Base-by-base conservation (phyloP, 2,113 vertebrate genomes). In the Alethe castanea region DNA sequence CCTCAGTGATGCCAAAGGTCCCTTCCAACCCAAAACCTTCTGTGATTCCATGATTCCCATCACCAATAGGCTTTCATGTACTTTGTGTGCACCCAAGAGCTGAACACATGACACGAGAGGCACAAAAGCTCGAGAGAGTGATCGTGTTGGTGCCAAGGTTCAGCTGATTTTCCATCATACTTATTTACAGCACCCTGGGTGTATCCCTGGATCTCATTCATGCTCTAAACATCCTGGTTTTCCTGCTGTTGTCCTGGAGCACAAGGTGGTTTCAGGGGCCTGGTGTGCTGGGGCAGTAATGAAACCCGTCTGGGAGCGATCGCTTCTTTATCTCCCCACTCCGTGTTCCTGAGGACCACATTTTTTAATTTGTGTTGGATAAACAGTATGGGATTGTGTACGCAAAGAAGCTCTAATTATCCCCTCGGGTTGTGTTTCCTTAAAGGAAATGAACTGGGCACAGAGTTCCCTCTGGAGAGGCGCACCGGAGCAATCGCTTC, bases 311-410 rank as follows among this genome's bases (percentile, higher is more conserved):
- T 97, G 97, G 88, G 87, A 92, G 81, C 22, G 2, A 88, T 44
- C 2, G 1, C 92, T 96, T 87, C 98, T 86, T 77, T 97, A 96
- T 97, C 97, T 97, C 76, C 88, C 81, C 70, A 78, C 88, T 97
- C 94, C 45, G 5, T 95, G 95, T 94, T 98, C 97, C 97, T 60
- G 95, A 97, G 97, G 97, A 97, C 96, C 97, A 91, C 83, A 70
- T 97, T 97, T 98, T 98, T 98, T 97, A 98, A 98, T 98, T 98
- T 98, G 95, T 97, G 97, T 98, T 98, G 98, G 97, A 98, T 98
- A 98, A 98, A 98, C 98, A 98, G 76, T 97, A 96, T 94, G 96
- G 98, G 97, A 97, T 97, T 98, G 98, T 97, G 95, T 97, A 97
- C 86, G 93, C 97, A 98, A 94, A 98, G 97, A 97, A 98, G 98